phyloP scores from a whole-genome alignment of 2,113 vertebrate species.

The Lutjanus erythropterus region DNA sequence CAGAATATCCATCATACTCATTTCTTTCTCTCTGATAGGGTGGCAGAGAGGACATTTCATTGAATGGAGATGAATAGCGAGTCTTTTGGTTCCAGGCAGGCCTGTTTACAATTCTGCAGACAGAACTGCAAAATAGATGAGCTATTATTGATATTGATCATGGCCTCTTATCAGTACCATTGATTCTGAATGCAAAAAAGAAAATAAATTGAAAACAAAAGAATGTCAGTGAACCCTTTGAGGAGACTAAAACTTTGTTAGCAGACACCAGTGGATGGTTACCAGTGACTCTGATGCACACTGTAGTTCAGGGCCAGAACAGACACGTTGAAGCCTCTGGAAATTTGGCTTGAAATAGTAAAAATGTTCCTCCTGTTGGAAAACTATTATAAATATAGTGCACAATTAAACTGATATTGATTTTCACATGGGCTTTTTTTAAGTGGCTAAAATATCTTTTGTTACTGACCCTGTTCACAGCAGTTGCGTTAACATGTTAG shows the following conservation, averaged over 20 bases:
- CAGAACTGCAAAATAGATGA: constrained; percentile 66
- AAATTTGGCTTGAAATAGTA: too few relatives aligned
- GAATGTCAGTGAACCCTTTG: constrained; percentile 59
- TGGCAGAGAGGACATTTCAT: constrained; percentile 42
- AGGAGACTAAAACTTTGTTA: constrained; percentile 56
- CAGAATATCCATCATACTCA: constrained; percentile 61
- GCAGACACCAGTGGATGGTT: not conserved
- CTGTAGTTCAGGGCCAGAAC: not conserved
- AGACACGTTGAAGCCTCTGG: too few relatives aligned
- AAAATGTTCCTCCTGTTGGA: too few relatives aligned
- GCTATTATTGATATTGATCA: constrained; percentile 77
- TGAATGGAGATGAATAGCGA: constrained; percentile 68
- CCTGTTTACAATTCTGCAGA: constrained; percentile 67
- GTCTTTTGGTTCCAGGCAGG: constrained; percentile 58
- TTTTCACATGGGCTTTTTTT: too few relatives aligned
- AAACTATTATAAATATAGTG: too few relatives aligned
- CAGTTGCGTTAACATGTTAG: too few relatives aligned
- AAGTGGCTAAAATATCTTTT: too few relatives aligned
- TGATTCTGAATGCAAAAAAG: constrained; percentile 56
- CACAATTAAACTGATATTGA: too few relatives aligned
- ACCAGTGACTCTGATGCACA: constrained; percentile 6
- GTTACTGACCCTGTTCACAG: too few relatives aligned
- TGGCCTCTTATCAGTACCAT: constrained; percentile 61
- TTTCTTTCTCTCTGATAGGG: constrained; percentile 47
- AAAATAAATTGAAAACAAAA: constrained; percentile 56